Evolutionary conservation across 2,888 invertebrate genomes (phyloP).

Genomic region (Drosophila diplacantha): DNA sequence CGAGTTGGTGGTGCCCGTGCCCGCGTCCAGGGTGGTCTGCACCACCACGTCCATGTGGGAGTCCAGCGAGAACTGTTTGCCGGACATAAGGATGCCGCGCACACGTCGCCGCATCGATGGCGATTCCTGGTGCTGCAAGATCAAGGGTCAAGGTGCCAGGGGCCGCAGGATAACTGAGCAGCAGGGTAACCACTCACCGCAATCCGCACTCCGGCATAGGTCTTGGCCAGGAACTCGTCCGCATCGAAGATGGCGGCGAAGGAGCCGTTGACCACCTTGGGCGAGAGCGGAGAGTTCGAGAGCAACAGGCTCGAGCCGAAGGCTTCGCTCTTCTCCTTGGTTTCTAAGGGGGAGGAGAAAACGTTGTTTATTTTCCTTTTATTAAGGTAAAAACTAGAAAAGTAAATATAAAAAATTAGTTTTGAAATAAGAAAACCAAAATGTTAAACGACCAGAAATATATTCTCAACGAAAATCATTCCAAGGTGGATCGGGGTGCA

Average conservation of each 20-base stretch:
- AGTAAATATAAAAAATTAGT: not conserved
- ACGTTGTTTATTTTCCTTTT: no score
- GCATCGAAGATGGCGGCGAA: slow-evolving; percentile 93
- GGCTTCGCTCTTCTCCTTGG: slow-evolving; percentile 88
- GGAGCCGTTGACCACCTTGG: slow-evolving; percentile 96
- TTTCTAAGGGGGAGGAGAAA: slow-evolving; percentile 80
- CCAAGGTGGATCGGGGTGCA: slow-evolving; percentile 50
- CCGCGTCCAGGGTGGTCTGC: slow-evolving; percentile 82
- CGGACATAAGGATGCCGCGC: slow-evolving; percentile 91
- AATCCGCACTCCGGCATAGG: slow-evolving; percentile 77
- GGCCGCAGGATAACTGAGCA: fast-evolving
- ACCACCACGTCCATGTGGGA: slow-evolving; percentile 92
- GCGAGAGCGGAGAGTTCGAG: slow-evolving; percentile 97
- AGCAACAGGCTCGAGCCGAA: slow-evolving; percentile 95
- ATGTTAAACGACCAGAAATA: not conserved
- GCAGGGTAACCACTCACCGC: slow-evolving; percentile 65
- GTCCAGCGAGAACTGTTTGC: slow-evolving; percentile 93
- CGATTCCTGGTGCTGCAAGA: slow-evolving; percentile 77
- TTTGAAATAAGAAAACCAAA: not conserved
- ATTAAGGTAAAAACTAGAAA: no score
- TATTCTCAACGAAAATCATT: slow-evolving; percentile 4
- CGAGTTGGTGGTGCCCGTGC: slow-evolving; percentile 50
- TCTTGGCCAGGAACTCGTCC: slow-evolving; percentile 78
- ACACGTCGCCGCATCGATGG: slow-evolving; percentile 90
- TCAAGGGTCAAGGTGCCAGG: no score